Evolutionary conservation across 2,888 invertebrate genomes (phyloP).

Genomic region (Macropis europaea): DNA sequence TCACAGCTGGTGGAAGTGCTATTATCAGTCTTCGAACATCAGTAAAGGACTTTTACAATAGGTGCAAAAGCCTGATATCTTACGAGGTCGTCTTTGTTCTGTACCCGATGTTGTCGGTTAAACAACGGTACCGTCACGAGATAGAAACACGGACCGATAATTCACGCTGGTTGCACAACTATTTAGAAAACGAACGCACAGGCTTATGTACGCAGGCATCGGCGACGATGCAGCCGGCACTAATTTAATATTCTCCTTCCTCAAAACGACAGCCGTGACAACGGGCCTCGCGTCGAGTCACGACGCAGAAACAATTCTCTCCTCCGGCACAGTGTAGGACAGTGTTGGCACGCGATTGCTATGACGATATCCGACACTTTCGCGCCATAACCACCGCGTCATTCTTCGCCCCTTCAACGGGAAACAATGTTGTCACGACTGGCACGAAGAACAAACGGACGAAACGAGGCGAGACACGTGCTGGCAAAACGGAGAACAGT

Average conservation of each 20-base stretch:
- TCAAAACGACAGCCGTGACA: conserved; percentile 69
- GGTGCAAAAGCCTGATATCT: no score
- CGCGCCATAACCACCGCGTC: conserved; percentile 37
- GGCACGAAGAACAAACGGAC: background rate
- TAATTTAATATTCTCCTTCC: conserved; percentile 72
- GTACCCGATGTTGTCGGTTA: no score
- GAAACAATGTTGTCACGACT: conserved; percentile 8
- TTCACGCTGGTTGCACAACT: conserved; percentile 24
- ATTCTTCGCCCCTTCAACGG: conserved; percentile 40
- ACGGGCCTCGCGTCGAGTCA: conserved; percentile 68
- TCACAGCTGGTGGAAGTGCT: no score
- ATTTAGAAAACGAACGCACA: conserved; percentile 25
- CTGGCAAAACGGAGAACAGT: no score
- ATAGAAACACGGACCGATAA: background rate
- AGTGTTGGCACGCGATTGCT: conserved; percentile 53
- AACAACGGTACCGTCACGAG: no score
- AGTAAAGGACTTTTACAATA: no score
- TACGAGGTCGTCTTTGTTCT: no score
- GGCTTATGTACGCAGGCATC: conserved; percentile 16
- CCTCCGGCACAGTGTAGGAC: conserved; percentile 26
- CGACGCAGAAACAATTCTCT: conserved; percentile 73
- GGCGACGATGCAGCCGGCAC: conserved; percentile 49
- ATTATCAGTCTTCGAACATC: no score
- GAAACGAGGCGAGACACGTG: background rate
- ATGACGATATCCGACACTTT: conserved; percentile 58